Percentiles rank a stretch among this genome's conserved stretches.
phyloP scores from a whole-genome alignment of 2,113 vertebrate genomes.

The Ifrita kowaldi region DNA sequence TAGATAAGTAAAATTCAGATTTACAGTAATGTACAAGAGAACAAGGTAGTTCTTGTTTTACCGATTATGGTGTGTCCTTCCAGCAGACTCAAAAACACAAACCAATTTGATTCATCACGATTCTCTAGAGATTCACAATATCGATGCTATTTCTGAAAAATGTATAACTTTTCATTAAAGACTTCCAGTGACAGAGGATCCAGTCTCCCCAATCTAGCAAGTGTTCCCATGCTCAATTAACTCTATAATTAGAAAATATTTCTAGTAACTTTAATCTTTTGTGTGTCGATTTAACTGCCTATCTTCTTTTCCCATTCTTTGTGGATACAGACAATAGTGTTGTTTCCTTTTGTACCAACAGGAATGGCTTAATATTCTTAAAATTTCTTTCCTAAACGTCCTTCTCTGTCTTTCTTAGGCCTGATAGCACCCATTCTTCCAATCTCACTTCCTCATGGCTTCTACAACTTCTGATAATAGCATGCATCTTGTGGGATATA shows the following conservation, averaged over 20 bases:
- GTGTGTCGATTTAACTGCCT: not conserved
- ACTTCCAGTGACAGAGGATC: not conserved
- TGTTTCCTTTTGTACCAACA: not conserved
- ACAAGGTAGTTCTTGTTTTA: not conserved
- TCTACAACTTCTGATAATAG: not conserved
- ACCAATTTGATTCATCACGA: not conserved
- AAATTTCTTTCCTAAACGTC: not conserved
- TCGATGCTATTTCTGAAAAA: not conserved
- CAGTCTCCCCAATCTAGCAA: not conserved
- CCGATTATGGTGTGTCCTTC: not conserved
- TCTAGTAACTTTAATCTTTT: not conserved
- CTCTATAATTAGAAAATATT: not conserved
- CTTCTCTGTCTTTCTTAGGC: not conserved
- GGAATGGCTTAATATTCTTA: not conserved
- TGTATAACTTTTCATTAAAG: not conserved
- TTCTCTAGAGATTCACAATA: not conserved
- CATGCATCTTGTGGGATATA: not conserved
- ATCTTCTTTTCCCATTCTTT: not conserved
- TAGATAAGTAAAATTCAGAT: not conserved
- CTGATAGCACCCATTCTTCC: not conserved
- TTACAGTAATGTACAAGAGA: not conserved
- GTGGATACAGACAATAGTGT: not conserved
- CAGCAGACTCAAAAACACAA: not conserved
- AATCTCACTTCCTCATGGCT: not conserved
- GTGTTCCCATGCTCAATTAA: not conserved